Evolutionary conservation across 2,888 invertebrate species (phyloP).

Genomic region (Candidula unifasciata): DNA sequence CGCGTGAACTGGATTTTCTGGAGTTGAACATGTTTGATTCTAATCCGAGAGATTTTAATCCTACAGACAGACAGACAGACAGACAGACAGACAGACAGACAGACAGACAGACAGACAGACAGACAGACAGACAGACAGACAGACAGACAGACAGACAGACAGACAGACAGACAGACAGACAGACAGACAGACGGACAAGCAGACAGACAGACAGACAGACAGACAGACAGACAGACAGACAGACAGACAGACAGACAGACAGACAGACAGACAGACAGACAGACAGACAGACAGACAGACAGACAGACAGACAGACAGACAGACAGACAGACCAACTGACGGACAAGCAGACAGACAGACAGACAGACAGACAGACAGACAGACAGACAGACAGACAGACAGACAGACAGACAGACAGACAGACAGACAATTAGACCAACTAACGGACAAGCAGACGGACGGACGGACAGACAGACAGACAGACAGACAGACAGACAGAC

Average conservation of each 20-base stretch:
- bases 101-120: no score
- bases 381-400: not conserved
- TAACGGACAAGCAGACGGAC: no score
- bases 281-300: not conserved
- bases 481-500: no score
- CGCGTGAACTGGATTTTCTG: no score
- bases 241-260: not conserved
- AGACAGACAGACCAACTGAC: not conserved
- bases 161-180: not conserved
- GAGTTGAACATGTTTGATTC: no score
- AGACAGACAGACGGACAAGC: not conserved
- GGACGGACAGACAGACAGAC: no score
- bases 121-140: no score
- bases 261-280: not conserved
- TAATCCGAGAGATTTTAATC: no score
- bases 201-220: not conserved
- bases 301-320: not conserved
- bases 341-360: not conserved
- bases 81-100: no score
- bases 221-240: not conserved
- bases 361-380: conserved; percentile 8
- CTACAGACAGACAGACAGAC: no score
- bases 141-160: not conserved
- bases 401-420: not conserved
- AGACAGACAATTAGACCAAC: not conserved